Evolutionary conservation across 2,888 invertebrate genomes (phyloP), one percentile per base, ranked within the genome.

Genomic region (Ormia ochracea): DNA sequence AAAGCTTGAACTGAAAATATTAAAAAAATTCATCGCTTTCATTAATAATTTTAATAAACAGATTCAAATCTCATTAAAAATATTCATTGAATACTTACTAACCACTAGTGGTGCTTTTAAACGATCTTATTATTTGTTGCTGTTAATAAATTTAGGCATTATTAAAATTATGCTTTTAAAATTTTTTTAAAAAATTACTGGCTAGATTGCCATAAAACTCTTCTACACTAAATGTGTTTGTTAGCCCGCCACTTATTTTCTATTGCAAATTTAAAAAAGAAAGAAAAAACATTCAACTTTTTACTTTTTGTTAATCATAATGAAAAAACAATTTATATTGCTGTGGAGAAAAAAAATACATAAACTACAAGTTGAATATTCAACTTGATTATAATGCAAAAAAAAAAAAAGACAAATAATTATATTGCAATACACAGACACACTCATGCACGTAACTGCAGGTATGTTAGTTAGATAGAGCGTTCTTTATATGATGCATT

Each of bases 351-450:
- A 28, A 26, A 14, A 41, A 31, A 23, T 12, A 56, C 36, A 38
- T 17, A 69, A 79, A 79, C 61, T 80, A 66, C 72, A 76, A 76
- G 61, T 80, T 72, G 68, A 80, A 61, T 66, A 72, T 80, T 54
- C 56, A 63, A 61, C 72, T 78, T 78, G 23, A 43, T 59, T 43
- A 66, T 54, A 68, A 50, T 31, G 12, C 17, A 48, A 58, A 59
- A 50, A 50, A 23, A 50, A 5, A 17, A 28, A 12, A 19, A 31
- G n/a, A n/a, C n/a, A n/a, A n/a, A n/a, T n/a, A n/a, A n/a, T n/a
- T n/a, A n/a, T n/a, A n/a, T n/a, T n/a, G n/a, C n/a, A n/a, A 31
- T 4, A 31, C 31, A 31, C 4, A n/a, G 14, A 48, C 21, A 38
- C 48, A 38, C 17, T 58, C 14, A 63, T 19, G 45, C 41, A 63